Conservation (phyloP, 2,113 vertebrate species). For the Tragelaphus imberbis region DNA sequence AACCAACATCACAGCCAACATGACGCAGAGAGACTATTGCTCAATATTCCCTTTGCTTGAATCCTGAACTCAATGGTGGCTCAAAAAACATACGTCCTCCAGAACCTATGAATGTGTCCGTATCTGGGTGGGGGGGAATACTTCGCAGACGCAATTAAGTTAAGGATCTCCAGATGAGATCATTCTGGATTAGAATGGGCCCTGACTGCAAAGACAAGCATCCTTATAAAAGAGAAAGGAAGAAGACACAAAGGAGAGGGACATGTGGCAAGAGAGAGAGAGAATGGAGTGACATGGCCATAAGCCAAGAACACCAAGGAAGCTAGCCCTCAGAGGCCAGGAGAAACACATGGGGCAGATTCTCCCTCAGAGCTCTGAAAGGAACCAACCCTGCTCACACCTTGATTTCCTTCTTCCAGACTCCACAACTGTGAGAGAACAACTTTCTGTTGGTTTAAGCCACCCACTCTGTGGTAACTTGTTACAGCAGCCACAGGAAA, state of each 20-base stretch:
- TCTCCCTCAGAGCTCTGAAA: not conserved
- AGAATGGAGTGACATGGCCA: not conserved
- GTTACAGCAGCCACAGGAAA: not conserved
- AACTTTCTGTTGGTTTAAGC: not conserved
- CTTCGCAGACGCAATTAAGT: not conserved
- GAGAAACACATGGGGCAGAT: not conserved
- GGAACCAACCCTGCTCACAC: not conserved
- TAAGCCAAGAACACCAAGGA: not conserved
- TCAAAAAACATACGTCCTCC: not conserved
- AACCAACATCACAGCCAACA: not conserved
- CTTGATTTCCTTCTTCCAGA: not conserved
- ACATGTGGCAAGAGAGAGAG: not conserved
- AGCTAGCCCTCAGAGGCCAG: not conserved
- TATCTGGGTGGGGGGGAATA: not conserved
- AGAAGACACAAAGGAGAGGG: not conserved
- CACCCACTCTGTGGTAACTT: not conserved
- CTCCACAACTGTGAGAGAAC: not conserved
- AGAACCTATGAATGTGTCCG: not conserved
- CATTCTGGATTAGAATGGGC: not conserved
- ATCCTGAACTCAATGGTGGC: not conserved
- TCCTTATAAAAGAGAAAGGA: not conserved
- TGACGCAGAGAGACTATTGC: not conserved
- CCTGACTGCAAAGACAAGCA: not conserved
- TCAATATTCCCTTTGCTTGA: not conserved
- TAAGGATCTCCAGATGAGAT: not conserved